Evolutionary conservation across 1,140 invertebrate genomes (phyloP), one percentile per base, ranked within the genome.

Genomic region (Drosophila ananassae): DNA sequence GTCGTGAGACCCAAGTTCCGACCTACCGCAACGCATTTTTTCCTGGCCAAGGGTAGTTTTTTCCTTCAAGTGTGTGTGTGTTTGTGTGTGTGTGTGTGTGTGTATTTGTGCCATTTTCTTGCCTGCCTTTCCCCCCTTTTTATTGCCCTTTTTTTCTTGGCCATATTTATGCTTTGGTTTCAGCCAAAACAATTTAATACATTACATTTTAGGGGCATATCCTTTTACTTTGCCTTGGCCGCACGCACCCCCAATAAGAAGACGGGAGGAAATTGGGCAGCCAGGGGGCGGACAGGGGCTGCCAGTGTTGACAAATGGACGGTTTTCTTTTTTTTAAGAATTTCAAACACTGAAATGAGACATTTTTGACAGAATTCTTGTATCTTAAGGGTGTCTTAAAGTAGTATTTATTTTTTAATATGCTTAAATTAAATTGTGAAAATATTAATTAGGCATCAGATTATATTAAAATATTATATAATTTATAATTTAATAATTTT

Each of bases 161-260:
- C n/a, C 34, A 57, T 71, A 69, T 71, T 71, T 71, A 69, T 71
- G 44, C 63, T 62, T 62, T 60, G 56, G 69, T 56, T 62, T 54
- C 56, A 63, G 59, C 59, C 77, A 83, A 84, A 85, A 85, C 81
- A 85, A 87, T 85, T 85, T 89, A 85, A 87, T 87, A 87, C 71
- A 87, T 85, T 85, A 87, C 82, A 87, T 79, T 61, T 62, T 59
- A 57, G 73, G 61, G 81, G 77, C 81, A 71, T 82, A 89, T 75
- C 53, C 66, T 78, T 82, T 87, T 68, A 54, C 69, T 73, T 63
- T 64, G 24, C 44, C 52, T 34, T 34, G 22, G 51, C 44, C 28
- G 17, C 58, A 75, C 55, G 53, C 47, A 62, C 58, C 71, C 53
- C 46, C 41, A 44, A 9, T 4, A 12, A 47, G 44, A 24, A 47